Conservation (phyloP, 1,140 invertebrate genomes). For the Pantala flavescens region DNA sequence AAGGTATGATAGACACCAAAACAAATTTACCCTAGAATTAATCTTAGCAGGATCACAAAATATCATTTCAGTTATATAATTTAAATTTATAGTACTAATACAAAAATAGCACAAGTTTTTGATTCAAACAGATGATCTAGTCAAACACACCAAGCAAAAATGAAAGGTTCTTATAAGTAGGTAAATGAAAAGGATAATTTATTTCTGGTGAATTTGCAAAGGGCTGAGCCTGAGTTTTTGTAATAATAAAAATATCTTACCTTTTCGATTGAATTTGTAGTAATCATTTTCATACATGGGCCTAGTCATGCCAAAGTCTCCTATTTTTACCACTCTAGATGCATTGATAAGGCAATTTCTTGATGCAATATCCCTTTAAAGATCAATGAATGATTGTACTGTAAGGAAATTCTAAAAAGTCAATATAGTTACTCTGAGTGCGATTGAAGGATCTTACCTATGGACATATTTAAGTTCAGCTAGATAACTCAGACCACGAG, state of each 20-base stretch:
- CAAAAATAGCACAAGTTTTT: too few species aligned
- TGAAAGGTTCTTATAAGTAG: too few species aligned
- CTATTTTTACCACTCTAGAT: slow-evolving; percentile 70
- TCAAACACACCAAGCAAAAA: too few species aligned
- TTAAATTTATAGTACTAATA: too few species aligned
- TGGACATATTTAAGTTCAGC: slow-evolving; percentile 73
- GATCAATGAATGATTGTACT: background rate
- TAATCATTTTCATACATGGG: slow-evolving; percentile 81
- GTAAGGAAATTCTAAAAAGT: slow-evolving; percentile 6
- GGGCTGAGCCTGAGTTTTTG: slow-evolving; percentile 12
- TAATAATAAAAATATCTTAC: slow-evolving; percentile 31
- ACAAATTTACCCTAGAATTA: too few species aligned
- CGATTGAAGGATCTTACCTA: slow-evolving; percentile 33
- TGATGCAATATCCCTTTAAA: slow-evolving; percentile 65
- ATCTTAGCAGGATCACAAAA: too few species aligned
- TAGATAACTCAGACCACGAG: slow-evolving; percentile 71
- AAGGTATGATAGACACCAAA: too few species aligned
- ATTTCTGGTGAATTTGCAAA: slow-evolving; percentile 9
- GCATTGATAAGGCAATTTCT: slow-evolving; percentile 82
- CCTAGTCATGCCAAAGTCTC: slow-evolving; percentile 88
- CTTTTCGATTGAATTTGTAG: slow-evolving; percentile 74
- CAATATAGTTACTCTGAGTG: background rate
- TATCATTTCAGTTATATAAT: too few species aligned
- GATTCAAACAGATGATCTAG: too few species aligned
- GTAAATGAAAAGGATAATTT: too few species aligned